Base-by-base conservation (phyloP, 2,888 invertebrate genomes). In the Phania funesta region DNA sequence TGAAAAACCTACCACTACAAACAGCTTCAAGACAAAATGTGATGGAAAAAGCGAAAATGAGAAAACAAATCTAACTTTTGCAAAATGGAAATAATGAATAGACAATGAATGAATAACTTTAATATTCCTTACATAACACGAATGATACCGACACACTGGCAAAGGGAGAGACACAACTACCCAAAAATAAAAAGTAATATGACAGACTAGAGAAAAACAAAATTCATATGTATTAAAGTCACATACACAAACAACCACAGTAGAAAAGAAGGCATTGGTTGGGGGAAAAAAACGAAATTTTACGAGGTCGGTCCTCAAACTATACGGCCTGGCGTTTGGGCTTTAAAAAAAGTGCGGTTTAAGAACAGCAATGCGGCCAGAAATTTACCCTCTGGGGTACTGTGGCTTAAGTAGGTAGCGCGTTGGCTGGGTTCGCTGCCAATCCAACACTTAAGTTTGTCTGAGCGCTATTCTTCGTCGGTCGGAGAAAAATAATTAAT, bases 81-180 rank as follows among this genome's bases (percentile, higher is more conserved):
- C 20, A n/a, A 38, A 38, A 22, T 71, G 46, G 2, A 48, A 71
- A 73, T 20, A 22, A 11, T 16, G 18, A 64, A 44, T 44, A 54
- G 16, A 44, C 52, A 22, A 24, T 46, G 46, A 68, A 56, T 54
- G 54, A 58, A 46, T 46, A 20, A 20, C 26, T 71, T 48, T 18
- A 13, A 54, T 74, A 54, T 54, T 32, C 44, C 3, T 29, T 35
- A 67, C 26, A n/a, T 29, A 41, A 29, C 29, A 46, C 20, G 24
- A 60, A 46, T 18, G 54, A 73, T 38, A 54, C 48, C 44, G 29
- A 18, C 52, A 73, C 60, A 52, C 65, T 54, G 52, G 52, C 24
- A 29, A 4, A 18, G 4, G 18, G 29, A 46, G 16, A n/a, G 29
- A 32, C 32, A 22, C 22, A 50, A 32, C 8, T 20, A 22, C 11